Base-by-base conservation (phyloP, 2,113 vertebrate species). In the Pelodiscus sinensis region DNA sequence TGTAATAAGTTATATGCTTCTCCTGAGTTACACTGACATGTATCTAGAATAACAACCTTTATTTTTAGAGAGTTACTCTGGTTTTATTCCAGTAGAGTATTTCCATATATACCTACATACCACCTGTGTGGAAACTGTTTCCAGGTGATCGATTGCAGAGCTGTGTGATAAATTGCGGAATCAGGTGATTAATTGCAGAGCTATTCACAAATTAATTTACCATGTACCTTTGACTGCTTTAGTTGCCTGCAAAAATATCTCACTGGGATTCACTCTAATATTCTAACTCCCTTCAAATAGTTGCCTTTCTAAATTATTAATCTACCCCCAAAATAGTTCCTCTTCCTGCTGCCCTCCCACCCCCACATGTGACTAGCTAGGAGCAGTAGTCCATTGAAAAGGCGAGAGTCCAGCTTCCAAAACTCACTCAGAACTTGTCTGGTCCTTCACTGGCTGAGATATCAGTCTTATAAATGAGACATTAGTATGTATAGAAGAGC, bases 181-280 rank as follows among this genome's bases (percentile, higher is more conserved):
- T 79, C 81, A 85, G 88, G 89, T 94, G 86, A 96, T 92, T 93
- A 94, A 96, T 95, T 88, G 90, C 0, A 0, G 86, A 90, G 93
- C 86, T 91, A 79, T 84, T 94, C 95, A 82, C 89, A 75, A 90
- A 94, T 95, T 90, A 71, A 87, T n/a, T 89, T 4, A 29, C 79
- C 56, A 77, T 91, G 91, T 77, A 87, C 92, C 82, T 90, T 82
- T 15, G 82, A 91, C 92, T 65, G 35, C 78, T 82, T 86, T 62
- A 3, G 60, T 90, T 97, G 87, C 92, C 92, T 62, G 80, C 82
- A 27, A 92, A 85, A 65, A n/a, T 82, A 55, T 87, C 81, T 78
- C 51, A 0, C 1, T 86, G 85, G 93, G 95, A 96, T 92, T 91
- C 93, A 88, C 89, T 90, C 84, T 93, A 84, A 86, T 95, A 94